phyloP scores from a whole-genome alignment of 37 sponge, comb jelly and placozoan genomes.

The Dysidea cf. avara region DNA sequence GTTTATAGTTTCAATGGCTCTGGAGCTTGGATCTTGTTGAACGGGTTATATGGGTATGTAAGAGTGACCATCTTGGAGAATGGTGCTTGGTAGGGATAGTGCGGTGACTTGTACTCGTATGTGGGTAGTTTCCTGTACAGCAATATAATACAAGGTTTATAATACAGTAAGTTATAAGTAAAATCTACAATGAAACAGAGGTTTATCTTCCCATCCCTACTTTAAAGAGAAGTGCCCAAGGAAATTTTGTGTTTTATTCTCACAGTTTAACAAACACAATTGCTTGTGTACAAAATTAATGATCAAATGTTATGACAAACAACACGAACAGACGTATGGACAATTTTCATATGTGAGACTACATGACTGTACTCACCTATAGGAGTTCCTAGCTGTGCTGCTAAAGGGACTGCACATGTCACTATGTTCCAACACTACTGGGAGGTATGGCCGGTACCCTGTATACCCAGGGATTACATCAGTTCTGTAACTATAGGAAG shows the following conservation, averaged over 20 bases:
- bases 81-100: constrained; percentile 32
- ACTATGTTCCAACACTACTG: no score
- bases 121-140: constrained; percentile 35
- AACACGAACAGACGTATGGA: no score
- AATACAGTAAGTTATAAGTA: background rate
- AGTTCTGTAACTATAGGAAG: constrained; percentile 20
- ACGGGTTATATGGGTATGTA: constrained; percentile 66
- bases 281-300: no score
- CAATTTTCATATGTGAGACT: no score
- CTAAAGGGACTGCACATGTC: constrained; percentile 27
- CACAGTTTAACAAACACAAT: no score
- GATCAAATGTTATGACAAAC: no score
- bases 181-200: no score
- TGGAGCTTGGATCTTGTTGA: constrained; percentile 17
- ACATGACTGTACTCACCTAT: constrained; percentile 22
- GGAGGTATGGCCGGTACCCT: constrained; percentile 39
- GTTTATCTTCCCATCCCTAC: no score
- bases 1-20: background rate
- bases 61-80: constrained; percentile 66
- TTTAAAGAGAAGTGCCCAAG: no score
- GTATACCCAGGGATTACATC: constrained; percentile 60
- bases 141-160: background rate
- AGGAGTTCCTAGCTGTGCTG: constrained; percentile 41
- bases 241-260: no score
- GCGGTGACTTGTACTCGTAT: constrained; percentile 28